Base-by-base conservation (phyloP, 2,888 invertebrate genomes). In the Patella caerulea region DNA sequence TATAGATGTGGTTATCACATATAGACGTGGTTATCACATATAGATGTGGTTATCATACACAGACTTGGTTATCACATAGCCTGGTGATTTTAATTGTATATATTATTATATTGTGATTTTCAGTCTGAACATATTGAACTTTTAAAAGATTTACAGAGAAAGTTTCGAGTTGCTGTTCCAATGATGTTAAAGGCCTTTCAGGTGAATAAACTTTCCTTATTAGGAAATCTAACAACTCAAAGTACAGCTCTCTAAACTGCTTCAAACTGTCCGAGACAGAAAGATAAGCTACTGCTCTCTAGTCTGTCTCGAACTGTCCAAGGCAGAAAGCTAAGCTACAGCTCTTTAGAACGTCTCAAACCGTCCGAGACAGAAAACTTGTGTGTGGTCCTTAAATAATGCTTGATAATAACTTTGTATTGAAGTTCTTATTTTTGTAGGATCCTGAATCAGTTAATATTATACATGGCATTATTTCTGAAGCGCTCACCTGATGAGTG, bases 141-240 rank as follows among this genome's bases (percentile, higher is more conserved):
- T 52, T 82, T 83, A 65, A 82, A 86, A 71, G 76, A 82, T 24
- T 76, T 89, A 59, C 79, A 84, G 76, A 84, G 86, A 74, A 86
- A 86, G 72, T 83, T 88, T 72, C 83, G 85, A 54, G 73, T 85
- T 24, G 86, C 85, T 12, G 65, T 89, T 15, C 84, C 87, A 29
- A 86, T 87, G 74, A 84, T 89, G 83, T 78, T 88, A 74, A 82
- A 85, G 72, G 77, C 83, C 4, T 87, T 87, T 65, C 80, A 86
- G 79, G 88, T 88, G 77, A 81, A 78, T 78, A 17, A 17, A 2
- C 45, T 53, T 17, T 11, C 72, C 14, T 76, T 3, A 11, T 34
- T 15, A 11, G 24, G 15, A 53, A 71, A 45, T 34, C 19, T 71
- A n/a, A 71, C 14, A 12, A 54, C 11, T n/a, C 24, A 29, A 1